Evolutionary conservation across 1,140 invertebrate species (phyloP).

Genomic region (Hyles vespertilio): DNA sequence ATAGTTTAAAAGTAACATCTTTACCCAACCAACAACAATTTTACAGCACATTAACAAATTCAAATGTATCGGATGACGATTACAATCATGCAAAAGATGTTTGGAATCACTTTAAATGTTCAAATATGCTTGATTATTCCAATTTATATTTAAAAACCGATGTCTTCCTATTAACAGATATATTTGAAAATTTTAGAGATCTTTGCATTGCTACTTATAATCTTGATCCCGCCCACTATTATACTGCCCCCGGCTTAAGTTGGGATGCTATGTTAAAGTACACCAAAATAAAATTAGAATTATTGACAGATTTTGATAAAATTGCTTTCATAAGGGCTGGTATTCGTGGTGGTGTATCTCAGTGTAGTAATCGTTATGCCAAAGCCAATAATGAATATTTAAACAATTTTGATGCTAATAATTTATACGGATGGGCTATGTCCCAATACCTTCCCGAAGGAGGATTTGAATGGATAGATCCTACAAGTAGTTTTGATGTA

Average conservation of each 20-base stretch:
- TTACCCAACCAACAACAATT: conserved; percentile 44
- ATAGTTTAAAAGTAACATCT: neutral
- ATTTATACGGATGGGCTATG: conserved; percentile 76
- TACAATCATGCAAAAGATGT: conserved; percentile 56
- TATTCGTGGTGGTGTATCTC: conserved; percentile 8
- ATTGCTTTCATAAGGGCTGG: neutral
- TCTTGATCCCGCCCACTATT: conserved; percentile 50
- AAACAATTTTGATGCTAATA: conserved; percentile 70
- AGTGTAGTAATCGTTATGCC: conserved; percentile 52
- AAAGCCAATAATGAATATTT: conserved; percentile 71
- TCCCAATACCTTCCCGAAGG: conserved; percentile 51
- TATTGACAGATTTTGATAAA: conserved; percentile 63
- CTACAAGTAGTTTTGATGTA: too few species aligned
- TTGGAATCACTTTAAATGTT: conserved; percentile 52
- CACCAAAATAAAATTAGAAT: conserved; percentile 56
- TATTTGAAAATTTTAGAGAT: conserved; percentile 55
- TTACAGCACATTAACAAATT: conserved; percentile 45
- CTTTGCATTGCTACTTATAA: conserved; percentile 23
- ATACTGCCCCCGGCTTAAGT: conserved; percentile 51
- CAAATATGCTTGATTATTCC: conserved; percentile 54
- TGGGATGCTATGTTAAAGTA: conserved; percentile 51
- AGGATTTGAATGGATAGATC: neutral
- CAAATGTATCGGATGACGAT: conserved; percentile 39
- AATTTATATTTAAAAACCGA: conserved; percentile 68
- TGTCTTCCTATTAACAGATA: conserved; percentile 53